phyloP scores from a whole-genome alignment of 2,888 invertebrate genomes.

The Hemistola chrysoprasaria region DNA sequence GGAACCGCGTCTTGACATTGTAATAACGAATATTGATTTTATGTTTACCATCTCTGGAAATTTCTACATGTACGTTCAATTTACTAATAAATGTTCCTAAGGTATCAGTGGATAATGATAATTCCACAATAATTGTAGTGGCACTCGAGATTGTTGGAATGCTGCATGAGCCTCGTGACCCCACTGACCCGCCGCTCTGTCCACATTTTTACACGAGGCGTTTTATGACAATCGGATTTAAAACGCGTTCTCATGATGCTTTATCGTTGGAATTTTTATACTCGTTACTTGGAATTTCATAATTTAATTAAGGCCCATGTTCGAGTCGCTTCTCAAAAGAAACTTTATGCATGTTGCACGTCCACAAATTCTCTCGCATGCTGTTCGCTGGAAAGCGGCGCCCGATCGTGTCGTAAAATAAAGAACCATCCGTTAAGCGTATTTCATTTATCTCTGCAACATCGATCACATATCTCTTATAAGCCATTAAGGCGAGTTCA shows the following conservation, averaged over 20 bases:
- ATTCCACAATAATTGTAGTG: constrained; percentile 31
- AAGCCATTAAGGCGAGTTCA: constrained; percentile 18
- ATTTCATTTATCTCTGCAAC: constrained; percentile 24
- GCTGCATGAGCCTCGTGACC: constrained; percentile 26
- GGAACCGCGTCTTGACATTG: too few relatives aligned
- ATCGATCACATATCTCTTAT: constrained; percentile 30
- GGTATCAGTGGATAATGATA: constrained; percentile 24
- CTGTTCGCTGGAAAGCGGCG: constrained; percentile 21
- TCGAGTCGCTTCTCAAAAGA: constrained; percentile 9
- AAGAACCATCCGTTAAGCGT: constrained; percentile 19
- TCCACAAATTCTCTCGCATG: constrained; percentile 18
- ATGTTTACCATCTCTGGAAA: constrained; percentile 14
- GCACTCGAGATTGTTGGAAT: constrained; percentile 31
- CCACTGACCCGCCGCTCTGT: constrained; percentile 28
- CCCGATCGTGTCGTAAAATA: constrained; percentile 21
- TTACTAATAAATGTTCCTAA: constrained; percentile 25
- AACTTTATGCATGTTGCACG: constrained; percentile 14
- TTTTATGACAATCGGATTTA: constrained; percentile 31
- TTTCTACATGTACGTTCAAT: constrained; percentile 12
- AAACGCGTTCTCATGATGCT: constrained; percentile 23
- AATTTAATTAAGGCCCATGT: constrained; percentile 15
- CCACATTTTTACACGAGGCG: constrained; percentile 33
- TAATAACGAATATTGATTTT: constrained; percentile 21
- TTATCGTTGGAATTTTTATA: constrained; percentile 23
- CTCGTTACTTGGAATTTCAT: constrained; percentile 20